Evolutionary conservation across 2,888 invertebrate genomes (phyloP), one percentile per base, ranked within the genome.

Genomic region (Volucella inanis): DNA sequence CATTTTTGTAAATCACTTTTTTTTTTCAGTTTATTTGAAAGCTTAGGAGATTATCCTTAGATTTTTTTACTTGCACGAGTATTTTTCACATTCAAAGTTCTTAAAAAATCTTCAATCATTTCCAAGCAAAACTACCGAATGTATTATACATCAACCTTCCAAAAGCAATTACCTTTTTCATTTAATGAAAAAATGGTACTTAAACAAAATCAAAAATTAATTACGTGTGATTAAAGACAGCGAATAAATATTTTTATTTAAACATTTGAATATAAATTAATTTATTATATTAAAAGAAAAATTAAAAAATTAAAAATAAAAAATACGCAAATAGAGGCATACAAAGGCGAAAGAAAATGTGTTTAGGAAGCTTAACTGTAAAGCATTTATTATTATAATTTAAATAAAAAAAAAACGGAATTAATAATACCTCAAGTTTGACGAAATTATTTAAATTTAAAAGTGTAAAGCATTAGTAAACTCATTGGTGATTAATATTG

Each of bases 381-480:
- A 49, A 38, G 11, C 41, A 54, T 39, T 18, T 54, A 67, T 49
- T 67, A 31, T 47, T 41, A n/a, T 57, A 39, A 43, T 55, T 50
- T 45, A 18, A 39, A 52, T 55, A 82, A 87, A 71, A 79, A 65
- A 49, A 82, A 65, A 61, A 83, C 39, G 75, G 75, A 87, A 83
- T 87, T 78, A 74, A 78, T 67, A 82, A 78, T 83, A 87, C 83
- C 83, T 83, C 79, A 87, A 79, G 67, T 83, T 87, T 78, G 78
- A 82, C 61, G 70, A 87, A 83, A 83, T 71, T 61, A 72, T 67
- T 82, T 38, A 57, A 71, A 65, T 45, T 55, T 54, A 47, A 54
- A 67, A 38, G 41, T 67, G 12, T 79, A 49, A 72, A 67, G 11
- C 41, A 71, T 59, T 59, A 85, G 47, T 70, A 81, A 83, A 87